Evolutionary conservation across 2,888 invertebrate genomes (phyloP), one percentile per base, ranked within the genome.

Genomic region (Athetis lepigone): DNA sequence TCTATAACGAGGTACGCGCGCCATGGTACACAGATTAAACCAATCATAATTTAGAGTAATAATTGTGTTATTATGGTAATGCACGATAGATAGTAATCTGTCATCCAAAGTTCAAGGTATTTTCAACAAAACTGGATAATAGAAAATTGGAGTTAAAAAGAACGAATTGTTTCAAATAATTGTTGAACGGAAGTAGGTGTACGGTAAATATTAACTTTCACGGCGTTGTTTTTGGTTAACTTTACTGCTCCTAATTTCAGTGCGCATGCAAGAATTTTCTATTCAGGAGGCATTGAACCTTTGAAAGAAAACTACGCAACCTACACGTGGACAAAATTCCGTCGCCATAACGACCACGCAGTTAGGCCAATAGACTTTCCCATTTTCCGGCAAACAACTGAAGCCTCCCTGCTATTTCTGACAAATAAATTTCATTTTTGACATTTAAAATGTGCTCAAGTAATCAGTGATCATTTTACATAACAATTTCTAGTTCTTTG

Each of bases 361-460:
- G 94, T 94, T 94, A 85, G 75, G 93, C 93, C 94, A 85, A 94
- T 94, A 94, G 81, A 63, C 59, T 87, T 87, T 85, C 79, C 85
- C 85, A 85, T 87, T 90, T 90, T 81, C 88, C 85, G 72, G 69
- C 77, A 77, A 74, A 79, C 66, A 46, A 70, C 46, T 65, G 54
- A 77, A 84, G 68, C 77, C 83, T 84, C 70, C 75, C 68, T 65
- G 45, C 40, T 61, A 83, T 84, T 84, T 80, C n/a, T 84, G 81
- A 84, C 80, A 78, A 63, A 63, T 54, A 42, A 51, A 72, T 62
- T 77, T 55, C 45, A 37, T 75, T 77, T 78, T 66, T 65, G 68
- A 75, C 76, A 68, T 50, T 18, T 47, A 11, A 0, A 43, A 19
- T 11, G 80, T 76, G 77, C 70, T 79, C 68, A 68, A 76, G 43